phyloP scores from a whole-genome alignment of 2,797 vertebrate species.

The Cossypha polioptera region DNA sequence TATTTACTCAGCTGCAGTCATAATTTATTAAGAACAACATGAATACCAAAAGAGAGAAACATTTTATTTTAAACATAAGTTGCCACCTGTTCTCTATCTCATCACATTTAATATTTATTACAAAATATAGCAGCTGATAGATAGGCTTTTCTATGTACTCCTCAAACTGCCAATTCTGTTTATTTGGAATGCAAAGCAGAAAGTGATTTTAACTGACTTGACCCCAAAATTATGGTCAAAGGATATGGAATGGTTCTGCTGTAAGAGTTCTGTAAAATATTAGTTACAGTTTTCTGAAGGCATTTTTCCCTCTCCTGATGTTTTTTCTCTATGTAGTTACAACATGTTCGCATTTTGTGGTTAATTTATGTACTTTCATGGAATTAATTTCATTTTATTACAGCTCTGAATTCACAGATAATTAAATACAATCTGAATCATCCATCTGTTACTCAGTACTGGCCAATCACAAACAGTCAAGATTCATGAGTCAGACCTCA shows the following conservation, averaged over 20 bases:
- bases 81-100: not conserved
- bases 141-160: not conserved
- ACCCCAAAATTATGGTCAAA: not conserved
- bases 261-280: not conserved
- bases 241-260: not conserved
- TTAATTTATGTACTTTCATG: constrained; percentile 5
- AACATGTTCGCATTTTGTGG: not conserved
- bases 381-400: constrained; percentile 36
- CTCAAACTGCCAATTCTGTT: not conserved
- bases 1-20: constrained; percentile 33
- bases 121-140: not conserved
- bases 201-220: not conserved
- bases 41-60: not conserved
- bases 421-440: constrained; percentile 46
- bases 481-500: constrained; percentile 15
- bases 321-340: not conserved
- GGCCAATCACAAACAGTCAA: constrained; percentile 2
- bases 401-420: constrained; percentile 19
- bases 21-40: constrained; percentile 24
- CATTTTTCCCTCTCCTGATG: not conserved
- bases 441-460: constrained; percentile 21
- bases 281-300: not conserved
- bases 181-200: not conserved
- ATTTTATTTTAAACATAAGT: not conserved
- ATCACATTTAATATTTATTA: constrained; percentile 14